Base-by-base conservation (phyloP, 2,888 invertebrate genomes). In the Coelopa pilipes region DNA sequence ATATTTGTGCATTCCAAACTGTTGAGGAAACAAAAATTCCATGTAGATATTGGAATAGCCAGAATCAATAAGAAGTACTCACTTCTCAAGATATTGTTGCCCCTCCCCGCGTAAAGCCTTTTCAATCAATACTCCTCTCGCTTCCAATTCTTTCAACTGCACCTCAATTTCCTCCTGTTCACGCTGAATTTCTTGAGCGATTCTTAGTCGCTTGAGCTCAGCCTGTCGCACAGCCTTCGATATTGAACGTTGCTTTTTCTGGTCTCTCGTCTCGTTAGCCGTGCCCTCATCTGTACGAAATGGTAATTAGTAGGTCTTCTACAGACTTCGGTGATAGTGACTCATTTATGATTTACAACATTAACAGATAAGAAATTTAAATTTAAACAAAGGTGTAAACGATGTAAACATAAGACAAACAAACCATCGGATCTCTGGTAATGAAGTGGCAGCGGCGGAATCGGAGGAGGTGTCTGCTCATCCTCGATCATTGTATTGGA, bases 111-210 rank as follows among this genome's bases (percentile, higher is more conserved):
- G 88, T 69, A 95, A 89, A 62, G 93, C 92, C 83, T 93, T 94
- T 86, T 96, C 95, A 69, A 95, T 92, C 76, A 90, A 88, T 53
- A 95, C 94, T 67, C 95, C 95, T 79, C 92, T 89, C 75, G 91
- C 90, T 88, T 92, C 94, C 75, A 95, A 88, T 85, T 93, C 93
- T 81, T 92, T 90, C 79, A 93, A 93, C 85, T 94, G 93, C 66
- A 94, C 93, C 87, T 95, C 95, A 72, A 94, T 92, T 88, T 94
- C 94, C 87, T 95, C 94, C 72, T 95, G 89, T 86, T 94, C 93
- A 66, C 95, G 90, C 89, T 95, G 94, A 81, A 95, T 93, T 87
- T 95, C 95, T 89, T 95, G 94, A 78, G 95, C 94, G 90, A 93
- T 93, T 81, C 95, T 90, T 83, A 87, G 81, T 86, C 92, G 90